Percentiles rank a stretch among this genome's conserved stretches.
Conservation (phyloP, 2,113 vertebrate species). For the Pyrgilauda ruficollis region DNA sequence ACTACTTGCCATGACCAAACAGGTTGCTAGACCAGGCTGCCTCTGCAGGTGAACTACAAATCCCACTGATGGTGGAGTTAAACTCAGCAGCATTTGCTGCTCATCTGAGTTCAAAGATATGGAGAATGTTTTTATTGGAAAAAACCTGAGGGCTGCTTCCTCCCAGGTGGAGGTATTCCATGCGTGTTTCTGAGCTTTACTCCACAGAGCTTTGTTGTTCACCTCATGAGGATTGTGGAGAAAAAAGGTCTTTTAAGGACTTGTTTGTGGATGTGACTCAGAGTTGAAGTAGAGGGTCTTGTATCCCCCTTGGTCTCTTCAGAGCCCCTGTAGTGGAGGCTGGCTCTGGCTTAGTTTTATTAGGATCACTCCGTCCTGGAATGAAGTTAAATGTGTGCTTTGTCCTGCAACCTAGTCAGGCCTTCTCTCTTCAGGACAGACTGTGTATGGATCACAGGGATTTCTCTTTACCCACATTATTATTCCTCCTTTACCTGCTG, state of each 20-base stretch:
- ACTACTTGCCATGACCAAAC: conserved; percentile 55
- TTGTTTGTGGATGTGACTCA: not conserved
- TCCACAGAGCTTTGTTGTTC: not conserved
- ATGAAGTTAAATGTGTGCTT: not conserved
- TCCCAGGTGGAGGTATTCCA: not conserved
- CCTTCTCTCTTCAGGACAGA: not conserved
- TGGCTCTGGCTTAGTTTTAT: not conserved
- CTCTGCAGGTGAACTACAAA: not conserved
- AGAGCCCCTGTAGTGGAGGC: not conserved
- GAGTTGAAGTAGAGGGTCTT: not conserved
- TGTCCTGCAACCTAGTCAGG: not conserved
- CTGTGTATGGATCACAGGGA: not conserved
- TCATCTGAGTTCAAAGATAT: not conserved
- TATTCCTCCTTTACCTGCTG: not conserved
- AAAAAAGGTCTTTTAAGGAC: not conserved
- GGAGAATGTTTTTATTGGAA: not conserved
- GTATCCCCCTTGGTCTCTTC: not conserved
- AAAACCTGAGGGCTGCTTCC: not conserved
- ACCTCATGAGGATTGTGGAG: not conserved
- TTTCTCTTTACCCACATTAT: not conserved
- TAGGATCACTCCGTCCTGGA: not conserved
- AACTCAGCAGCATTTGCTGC: not conserved
- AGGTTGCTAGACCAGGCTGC: not conserved
- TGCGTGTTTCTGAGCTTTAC: not conserved
- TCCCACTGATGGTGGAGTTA: not conserved